Evolutionary conservation across 92 coral and sea anemone species (phyloP).

Genomic region (Meandrina meandrites): DNA sequence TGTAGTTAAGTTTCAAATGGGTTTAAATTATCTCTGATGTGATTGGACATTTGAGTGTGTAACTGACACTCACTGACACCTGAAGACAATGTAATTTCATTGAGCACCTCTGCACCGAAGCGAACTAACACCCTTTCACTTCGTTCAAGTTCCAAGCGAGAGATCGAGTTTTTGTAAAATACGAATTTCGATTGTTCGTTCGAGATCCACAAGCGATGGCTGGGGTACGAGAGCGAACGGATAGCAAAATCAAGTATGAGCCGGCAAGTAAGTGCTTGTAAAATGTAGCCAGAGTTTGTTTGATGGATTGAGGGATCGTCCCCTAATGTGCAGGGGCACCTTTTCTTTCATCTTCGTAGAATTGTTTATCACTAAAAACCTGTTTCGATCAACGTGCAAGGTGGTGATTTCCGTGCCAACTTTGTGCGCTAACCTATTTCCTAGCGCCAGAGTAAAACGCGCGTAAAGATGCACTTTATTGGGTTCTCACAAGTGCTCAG

Average conservation of each 20-base stretch:
- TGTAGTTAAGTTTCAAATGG: constrained; percentile 4
- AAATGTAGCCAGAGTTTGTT: not conserved
- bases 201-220: constrained; percentile 15
- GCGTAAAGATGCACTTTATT: not conserved
- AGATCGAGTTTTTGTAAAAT: not conserved
- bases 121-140: constrained; percentile 14
- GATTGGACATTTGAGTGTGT: constrained; percentile 10
- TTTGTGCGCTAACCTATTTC: not conserved
- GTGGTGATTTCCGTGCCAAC: not conserved
- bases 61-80: constrained; percentile 14
- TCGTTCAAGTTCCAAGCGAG: not conserved
- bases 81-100: not conserved
- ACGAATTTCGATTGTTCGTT: not conserved
- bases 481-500: not conserved
- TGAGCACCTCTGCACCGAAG: not conserved
- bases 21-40: not conserved
- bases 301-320: not conserved
- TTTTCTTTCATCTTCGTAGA: not conserved
- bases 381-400: not conserved
- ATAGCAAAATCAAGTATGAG: constrained; percentile 71
- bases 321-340: not conserved
- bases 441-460: not conserved
- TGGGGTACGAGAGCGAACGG: constrained; percentile 57
- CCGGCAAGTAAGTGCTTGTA: constrained; percentile 65
- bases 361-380: not conserved